These are phyloP conservation scores for Percina caprodes DNA, from an alignment of 2,113 vertebrate species.

Conservation along the genomic window DNA sequence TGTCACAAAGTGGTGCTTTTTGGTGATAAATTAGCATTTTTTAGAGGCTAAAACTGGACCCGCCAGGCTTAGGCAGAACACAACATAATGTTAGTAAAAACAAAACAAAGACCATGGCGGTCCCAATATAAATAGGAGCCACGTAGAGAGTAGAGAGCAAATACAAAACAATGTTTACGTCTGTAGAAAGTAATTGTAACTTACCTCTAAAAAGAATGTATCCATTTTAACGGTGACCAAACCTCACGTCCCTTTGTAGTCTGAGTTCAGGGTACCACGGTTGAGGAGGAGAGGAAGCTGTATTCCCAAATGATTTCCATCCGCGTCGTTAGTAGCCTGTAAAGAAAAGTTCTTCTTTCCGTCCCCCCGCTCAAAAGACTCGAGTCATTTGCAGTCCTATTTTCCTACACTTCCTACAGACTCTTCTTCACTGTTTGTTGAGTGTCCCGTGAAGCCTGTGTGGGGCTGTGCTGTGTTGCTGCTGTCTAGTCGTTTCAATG, in stretches of 20 bases:
- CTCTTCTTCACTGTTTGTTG: not conserved
- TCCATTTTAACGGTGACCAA: conserved; percentile 65
- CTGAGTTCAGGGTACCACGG: conserved; percentile 76
- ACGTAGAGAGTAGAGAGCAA: not conserved
- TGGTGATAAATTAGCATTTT: not conserved
- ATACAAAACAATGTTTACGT: too few species aligned
- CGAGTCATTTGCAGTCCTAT: conserved; percentile 11
- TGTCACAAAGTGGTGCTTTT: not conserved
- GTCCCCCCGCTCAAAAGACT: not conserved
- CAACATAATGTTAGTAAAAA: not conserved
- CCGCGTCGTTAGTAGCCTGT: conserved; percentile 19
- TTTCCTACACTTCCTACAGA: conserved; percentile 17
- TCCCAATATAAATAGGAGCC: not conserved
- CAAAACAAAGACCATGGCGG: conserved; percentile 54
- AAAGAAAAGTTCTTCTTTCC: conserved; percentile 28
- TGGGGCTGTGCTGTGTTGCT: conserved; percentile 25
- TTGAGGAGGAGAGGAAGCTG: conserved; percentile 65
- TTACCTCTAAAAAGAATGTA: conserved; percentile 74
- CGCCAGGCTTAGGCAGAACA: not conserved
- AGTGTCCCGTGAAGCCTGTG: conserved; percentile 37
- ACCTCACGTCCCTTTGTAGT: conserved; percentile 75
- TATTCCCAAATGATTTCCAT: conserved; percentile 69
- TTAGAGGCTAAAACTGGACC: not conserved
- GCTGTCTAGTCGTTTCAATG: conserved; percentile 64
- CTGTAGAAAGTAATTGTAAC: not conserved